Conservation (phyloP, 92 coral and sea anemone genomes). For the Plumapathes pennacea region DNA sequence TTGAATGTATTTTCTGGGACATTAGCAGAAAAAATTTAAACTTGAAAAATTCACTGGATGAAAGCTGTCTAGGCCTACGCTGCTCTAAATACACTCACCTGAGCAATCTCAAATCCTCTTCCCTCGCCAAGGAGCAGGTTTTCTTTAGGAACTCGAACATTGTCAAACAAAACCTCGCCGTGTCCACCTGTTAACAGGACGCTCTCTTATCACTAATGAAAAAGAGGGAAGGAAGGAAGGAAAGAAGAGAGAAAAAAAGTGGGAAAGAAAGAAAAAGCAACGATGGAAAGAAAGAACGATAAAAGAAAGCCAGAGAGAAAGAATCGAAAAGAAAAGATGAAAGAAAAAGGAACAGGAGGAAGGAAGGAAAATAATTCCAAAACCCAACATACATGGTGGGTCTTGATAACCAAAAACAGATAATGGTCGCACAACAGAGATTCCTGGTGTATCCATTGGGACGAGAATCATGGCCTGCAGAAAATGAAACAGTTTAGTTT, state of each 20-base stretch:
- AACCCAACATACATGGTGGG: conserved; percentile 69
- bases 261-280: too few species aligned
- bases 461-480: conserved; percentile 96
- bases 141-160: conserved; percentile 89
- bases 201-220: too few species aligned
- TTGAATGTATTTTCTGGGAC: too few species aligned
- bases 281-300: too few species aligned
- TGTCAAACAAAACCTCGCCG: conserved; percentile 74
- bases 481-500: too few species aligned
- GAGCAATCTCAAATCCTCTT: conserved; percentile 97
- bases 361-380: background rate
- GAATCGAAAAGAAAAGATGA: too few species aligned
- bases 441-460: conserved; percentile 93
- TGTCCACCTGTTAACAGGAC: conserved; percentile 87
- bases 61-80: background rate
- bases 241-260: too few species aligned
- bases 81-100: conserved; percentile 33
- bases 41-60: background rate
- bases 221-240: too few species aligned
- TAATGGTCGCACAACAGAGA: conserved; percentile 77
- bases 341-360: background rate
- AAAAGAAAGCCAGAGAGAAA: background rate
- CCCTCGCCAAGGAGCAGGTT: conserved; percentile 94
- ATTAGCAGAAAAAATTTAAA: too few species aligned
- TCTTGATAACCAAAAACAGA: conserved; percentile 87